Base-by-base conservation (phyloP, 2,113 vertebrate species). In the Planiliza haematocheilus region DNA sequence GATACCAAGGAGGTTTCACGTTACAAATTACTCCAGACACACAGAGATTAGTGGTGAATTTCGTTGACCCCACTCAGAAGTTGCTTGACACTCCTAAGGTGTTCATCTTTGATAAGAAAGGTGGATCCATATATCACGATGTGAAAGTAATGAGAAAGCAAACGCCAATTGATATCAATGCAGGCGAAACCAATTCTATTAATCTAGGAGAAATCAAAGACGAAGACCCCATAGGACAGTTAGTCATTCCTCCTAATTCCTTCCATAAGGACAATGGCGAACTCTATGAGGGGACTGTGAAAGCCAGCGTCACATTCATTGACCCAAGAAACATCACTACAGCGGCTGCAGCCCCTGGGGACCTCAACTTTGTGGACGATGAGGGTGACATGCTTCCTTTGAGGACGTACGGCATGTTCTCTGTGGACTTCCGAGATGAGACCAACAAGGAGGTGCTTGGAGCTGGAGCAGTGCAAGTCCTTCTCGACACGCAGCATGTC, bases 381-480 rank as follows among this genome's bases (percentile, higher is more conserved):
- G 95, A 96, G 2, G 98, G 98, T 0, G 95, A 97, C 18, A 92
- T 97, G 51, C 91, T 95, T 0, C 96, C 96, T 0, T 92, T 99
- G 64, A 90, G 97, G 75, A 99, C 97, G 20, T 99, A 99, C 0
- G 98, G 98, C 18, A 99, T 99, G 97, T 99, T 99, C 38, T 94
- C 95, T 0, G 94, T 97, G 74, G 97, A 99, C 80, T 96, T 99
- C 70, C 92, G 94, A 24, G 97, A 96, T 0, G 91, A 94, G 0
- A 88, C 72, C 42, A 94, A 94, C 0, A 78, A 89, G 0, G 92
- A 93, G 18, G 84, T 69, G 10, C 94, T 99, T 30, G 95, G 95
- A 46, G 90, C 94, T 0, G 95, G 95, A 17, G 94, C 85, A 0
- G 94, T 97, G 66, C 91, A 95, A 51, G 96, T 99, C 56, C 92